A percentile compares a stretch with the other conserved stretches of the same genome.
phyloP scores from a whole-genome alignment of 2,888 invertebrate species.

The Leptopilina myrica region DNA sequence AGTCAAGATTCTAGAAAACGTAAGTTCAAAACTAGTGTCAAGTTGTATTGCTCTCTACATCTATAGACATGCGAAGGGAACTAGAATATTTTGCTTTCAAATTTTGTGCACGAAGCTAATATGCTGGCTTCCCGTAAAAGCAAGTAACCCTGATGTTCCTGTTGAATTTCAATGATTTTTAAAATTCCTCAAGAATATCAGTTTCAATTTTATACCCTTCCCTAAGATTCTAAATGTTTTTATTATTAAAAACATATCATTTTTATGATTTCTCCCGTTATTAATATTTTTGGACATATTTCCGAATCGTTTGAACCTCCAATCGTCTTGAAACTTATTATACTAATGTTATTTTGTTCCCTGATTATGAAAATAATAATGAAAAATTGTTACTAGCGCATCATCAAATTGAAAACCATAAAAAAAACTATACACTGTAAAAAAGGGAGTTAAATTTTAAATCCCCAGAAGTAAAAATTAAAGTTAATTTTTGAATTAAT shows the following conservation, averaged over 20 bases:
- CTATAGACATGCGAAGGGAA: conserved; percentile 35
- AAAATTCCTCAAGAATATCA: not conserved
- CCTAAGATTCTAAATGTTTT: not conserved
- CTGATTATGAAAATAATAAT: no score
- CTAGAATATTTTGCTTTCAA: conserved; percentile 48
- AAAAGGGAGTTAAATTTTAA: no score
- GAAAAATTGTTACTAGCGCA: no score
- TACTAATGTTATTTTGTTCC: no score
- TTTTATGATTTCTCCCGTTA: not conserved
- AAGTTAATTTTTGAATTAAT: no score
- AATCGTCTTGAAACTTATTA: no score
- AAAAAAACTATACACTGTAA: no score
- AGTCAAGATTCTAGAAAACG: not conserved
- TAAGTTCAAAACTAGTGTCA: conserved; percentile 19
- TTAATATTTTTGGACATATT: no score
- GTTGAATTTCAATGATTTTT: not conserved
- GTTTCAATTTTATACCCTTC: conserved; percentile 7
- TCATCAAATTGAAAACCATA: no score
- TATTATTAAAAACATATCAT: not conserved
- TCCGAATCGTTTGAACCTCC: no score
- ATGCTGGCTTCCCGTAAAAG: conserved; percentile 49
- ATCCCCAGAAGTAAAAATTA: no score
- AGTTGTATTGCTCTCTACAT: conserved; percentile 3
- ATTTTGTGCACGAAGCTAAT: conserved; percentile 61
- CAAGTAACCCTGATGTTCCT: not conserved